Evolutionary conservation across 1,140 invertebrate species (phyloP), one percentile per base, ranked within the genome.

Genomic region (Tyrophagus putrescentiae): DNA sequence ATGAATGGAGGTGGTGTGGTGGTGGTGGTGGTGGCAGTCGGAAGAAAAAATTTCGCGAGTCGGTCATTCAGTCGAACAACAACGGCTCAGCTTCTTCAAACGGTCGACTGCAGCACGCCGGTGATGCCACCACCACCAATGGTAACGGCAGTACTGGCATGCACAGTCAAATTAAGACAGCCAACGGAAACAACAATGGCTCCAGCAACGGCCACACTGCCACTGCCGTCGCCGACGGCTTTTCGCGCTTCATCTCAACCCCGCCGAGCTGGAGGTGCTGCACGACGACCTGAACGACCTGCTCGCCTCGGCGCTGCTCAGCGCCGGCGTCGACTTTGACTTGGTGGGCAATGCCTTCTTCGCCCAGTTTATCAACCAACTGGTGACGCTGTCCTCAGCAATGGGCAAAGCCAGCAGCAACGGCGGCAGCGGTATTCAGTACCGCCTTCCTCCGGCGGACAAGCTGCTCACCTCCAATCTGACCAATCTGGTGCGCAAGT

Each of bases 281-380:
- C 52, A 54, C 21, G 52, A 54, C 27, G 52, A 54, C 25, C 25
- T 54, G 27, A 54, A 54, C 39, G 52, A 54, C 39, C 4, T 54
- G 13, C 31, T 54, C 4, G 25, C 25, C 9, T 54, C 52, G 3
- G 27, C 52, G 27, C 39, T 54, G 25, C n/a, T 54, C 25, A 31
- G 27, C 11, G 7, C 13, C 21, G 52, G 52, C n/a, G 39, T 54
- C 27, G 52, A 54, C n/a, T 54, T 54, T 13, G 28, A 54, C 27
- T 54, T 54, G 9, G 39, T 54, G 11, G 21, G 13, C 2, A 54
- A 54, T 33, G n/a, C 52, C 21, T 54, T 34, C 27, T 54, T 54
- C 21, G 13, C 32, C 32, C 32, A 54, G 25, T 54, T 31, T 27
- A 54, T 54, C 13, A 11, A 13, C 9, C 4, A 54, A 54, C 25